A percentile compares a stretch with the other conserved stretches of the same genome.
These are phyloP conservation scores for Prosopocoilus inquinatus DNA, from an alignment of 2,888 invertebrate genomes.

Conservation along the genomic window DNA sequence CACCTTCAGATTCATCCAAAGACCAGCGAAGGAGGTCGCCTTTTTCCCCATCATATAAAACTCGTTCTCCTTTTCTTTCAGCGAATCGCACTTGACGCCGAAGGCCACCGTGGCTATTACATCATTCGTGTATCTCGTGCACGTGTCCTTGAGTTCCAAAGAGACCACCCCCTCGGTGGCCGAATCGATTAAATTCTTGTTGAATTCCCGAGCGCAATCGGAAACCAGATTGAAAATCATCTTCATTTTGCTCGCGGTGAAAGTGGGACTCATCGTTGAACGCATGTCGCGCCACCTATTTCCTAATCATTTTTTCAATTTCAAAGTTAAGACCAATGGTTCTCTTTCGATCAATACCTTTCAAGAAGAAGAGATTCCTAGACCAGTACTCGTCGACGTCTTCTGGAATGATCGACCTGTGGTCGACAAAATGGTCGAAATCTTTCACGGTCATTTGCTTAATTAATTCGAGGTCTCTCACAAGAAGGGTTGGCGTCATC, in stretches of 20 bases:
- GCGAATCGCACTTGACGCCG: constrained; percentile 55
- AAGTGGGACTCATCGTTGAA: constrained; percentile 49
- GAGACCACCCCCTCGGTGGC: constrained; percentile 34
- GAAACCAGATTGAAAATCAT: no score
- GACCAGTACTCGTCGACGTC: constrained; percentile 30
- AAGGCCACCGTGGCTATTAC: constrained; percentile 54
- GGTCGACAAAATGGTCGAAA: constrained; percentile 47
- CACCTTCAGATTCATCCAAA: constrained; percentile 10
- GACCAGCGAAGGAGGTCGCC: constrained; percentile 36
- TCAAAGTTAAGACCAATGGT: no score
- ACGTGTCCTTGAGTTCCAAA: constrained; percentile 52
- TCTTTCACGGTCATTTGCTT: constrained; percentile 46
- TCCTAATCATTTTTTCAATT: constrained; percentile 5
- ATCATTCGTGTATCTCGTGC: constrained; percentile 51
- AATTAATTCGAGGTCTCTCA: constrained; percentile 39
- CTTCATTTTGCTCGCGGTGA: constrained; percentile 54
- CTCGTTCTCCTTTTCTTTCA: constrained; percentile 50
- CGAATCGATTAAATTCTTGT: constrained; percentile 14
- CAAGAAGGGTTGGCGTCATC: constrained; percentile 26
- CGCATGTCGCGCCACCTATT: constrained; percentile 47
- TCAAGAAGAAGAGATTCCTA: constrained; percentile 25
- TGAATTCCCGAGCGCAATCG: constrained; percentile 36
- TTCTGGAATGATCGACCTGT: constrained; percentile 31
- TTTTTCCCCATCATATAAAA: constrained; percentile 55
- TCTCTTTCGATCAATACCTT: neutral